These are phyloP conservation scores for Oryzias sinensis DNA, from an alignment of 2,797 vertebrate genomes.

Conservation along the genomic window DNA sequence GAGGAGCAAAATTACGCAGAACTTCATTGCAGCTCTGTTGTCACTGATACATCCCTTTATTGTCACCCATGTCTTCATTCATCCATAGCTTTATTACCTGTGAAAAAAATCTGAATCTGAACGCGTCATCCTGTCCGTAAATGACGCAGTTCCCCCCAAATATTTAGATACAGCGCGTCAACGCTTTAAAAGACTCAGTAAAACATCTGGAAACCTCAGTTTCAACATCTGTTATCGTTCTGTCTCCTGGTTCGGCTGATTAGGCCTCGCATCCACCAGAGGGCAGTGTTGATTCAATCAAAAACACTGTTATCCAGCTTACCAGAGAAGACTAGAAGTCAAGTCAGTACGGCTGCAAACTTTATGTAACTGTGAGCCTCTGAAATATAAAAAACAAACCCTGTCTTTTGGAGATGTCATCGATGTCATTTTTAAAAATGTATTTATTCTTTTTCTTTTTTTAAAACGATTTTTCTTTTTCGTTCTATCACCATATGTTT, in stretches of 20 bases:
- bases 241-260: background rate
- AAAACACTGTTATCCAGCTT: background rate
- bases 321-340: background rate
- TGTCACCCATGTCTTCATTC: background rate
- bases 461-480: no score
- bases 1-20: background rate
- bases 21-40: background rate
- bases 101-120: background rate
- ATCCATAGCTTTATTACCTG: background rate
- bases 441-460: no score
- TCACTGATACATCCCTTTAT: background rate
- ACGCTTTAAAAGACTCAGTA: constrained; percentile 19
- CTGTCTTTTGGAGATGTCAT: no score
- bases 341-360: no score
- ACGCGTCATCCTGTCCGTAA: background rate
- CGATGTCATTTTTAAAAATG: no score
- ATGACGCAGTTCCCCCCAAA: background rate
- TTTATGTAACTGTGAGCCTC: no score
- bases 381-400: no score
- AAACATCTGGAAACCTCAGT: constrained; percentile 35
- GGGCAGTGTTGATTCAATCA: constrained; percentile 25
- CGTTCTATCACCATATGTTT: no score
- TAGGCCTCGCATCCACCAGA: constrained; percentile 38
- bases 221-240: constrained; percentile 9
- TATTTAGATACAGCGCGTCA: background rate